Conservation (phyloP, 2,797 vertebrate genomes). For the Chelonia mydas region DNA sequence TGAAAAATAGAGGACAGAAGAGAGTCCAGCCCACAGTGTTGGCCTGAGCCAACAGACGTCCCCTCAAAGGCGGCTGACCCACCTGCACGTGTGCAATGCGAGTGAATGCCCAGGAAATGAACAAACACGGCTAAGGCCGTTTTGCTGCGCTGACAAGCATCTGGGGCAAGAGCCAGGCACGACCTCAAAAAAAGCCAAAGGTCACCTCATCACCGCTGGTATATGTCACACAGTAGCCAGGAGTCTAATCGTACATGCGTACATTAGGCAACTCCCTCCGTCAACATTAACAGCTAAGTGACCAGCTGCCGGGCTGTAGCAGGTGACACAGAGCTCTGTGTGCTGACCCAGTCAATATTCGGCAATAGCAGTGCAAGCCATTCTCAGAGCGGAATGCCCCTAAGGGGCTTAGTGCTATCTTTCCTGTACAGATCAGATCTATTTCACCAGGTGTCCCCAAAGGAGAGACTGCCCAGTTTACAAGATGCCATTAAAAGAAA, state of each 20-base stretch:
- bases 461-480: too few relatives aligned
- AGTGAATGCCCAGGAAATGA: background rate
- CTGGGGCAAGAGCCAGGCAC: fast-evolving
- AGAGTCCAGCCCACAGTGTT: too few relatives aligned
- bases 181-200: background rate
- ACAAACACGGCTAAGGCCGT: background rate
- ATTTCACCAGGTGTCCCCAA: background rate
- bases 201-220: fast-evolving
- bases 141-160: background rate
- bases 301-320: background rate
- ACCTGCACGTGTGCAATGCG: background rate
- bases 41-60: fast-evolving
- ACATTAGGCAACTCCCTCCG: background rate
- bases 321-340: fast-evolving
- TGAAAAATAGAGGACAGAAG: too few relatives aligned
- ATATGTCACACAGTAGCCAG: background rate
- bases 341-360: too few relatives aligned
- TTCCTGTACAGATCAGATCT: background rate
- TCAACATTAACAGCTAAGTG: background rate
- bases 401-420: fast-evolving
- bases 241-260: background rate
- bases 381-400: background rate
- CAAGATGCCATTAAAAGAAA: too few relatives aligned
- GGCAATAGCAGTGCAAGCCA: background rate
- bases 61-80: background rate